Conservation (phyloP, 1,140 invertebrate genomes). For the Aphaenogaster floridana region DNA sequence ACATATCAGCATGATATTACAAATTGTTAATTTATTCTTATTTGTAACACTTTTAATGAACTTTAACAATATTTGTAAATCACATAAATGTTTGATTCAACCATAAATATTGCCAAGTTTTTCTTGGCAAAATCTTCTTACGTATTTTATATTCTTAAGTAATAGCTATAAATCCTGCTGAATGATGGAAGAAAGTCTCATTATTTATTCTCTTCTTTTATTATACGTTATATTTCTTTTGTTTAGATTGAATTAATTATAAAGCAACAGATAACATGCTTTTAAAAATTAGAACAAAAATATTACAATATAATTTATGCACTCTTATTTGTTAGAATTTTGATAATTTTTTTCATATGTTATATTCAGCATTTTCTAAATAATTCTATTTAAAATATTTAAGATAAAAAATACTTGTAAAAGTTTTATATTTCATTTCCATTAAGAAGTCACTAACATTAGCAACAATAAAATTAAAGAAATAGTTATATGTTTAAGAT, state of each 20-base stretch:
- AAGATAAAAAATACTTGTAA: neutral
- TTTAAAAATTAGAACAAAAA: neutral
- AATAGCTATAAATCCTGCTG: neutral
- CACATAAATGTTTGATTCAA: neutral
- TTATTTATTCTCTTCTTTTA: neutral
- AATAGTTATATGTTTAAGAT: no score
- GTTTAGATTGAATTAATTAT: neutral
- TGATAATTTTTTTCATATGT: neutral
- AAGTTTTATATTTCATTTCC: neutral
- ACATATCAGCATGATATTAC: neutral
- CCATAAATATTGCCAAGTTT: neutral
- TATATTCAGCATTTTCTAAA: neutral
- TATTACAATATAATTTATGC: neutral
- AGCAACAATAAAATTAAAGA: no score
- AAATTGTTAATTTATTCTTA: slow-evolving; percentile 9
- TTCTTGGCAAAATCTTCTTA: neutral
- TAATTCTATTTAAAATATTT: neutral
- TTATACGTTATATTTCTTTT: neutral
- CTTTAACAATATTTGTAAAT: neutral
- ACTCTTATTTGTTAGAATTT: neutral
- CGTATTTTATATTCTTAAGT: slow-evolving; percentile 10
- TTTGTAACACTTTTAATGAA: neutral
- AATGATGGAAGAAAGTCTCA: neutral
- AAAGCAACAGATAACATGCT: neutral
- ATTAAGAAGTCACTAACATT: no score